Conservation (phyloP, 2,888 invertebrate genomes). For the Andrena bucephala region DNA sequence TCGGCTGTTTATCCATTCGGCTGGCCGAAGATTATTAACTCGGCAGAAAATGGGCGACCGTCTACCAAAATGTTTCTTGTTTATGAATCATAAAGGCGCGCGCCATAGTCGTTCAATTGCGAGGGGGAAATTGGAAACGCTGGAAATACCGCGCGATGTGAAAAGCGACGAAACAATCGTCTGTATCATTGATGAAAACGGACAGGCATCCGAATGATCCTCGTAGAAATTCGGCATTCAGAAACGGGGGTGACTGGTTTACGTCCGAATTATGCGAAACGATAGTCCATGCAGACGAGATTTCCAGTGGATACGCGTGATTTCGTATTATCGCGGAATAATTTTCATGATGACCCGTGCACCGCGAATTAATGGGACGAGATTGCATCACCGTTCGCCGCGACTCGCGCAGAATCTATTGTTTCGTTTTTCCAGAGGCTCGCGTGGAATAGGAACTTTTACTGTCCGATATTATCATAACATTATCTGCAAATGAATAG, state of each 20-base stretch:
- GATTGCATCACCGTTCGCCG: constrained; percentile 10
- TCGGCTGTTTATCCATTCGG: constrained; percentile 23
- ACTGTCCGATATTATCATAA: too few relatives aligned
- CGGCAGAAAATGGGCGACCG: constrained; percentile 39
- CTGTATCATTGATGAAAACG: constrained; percentile 8
- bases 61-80: constrained; percentile 33
- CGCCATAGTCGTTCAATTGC: constrained; percentile 31
- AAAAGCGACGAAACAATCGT: constrained; percentile 28
- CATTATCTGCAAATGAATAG: too few relatives aligned
- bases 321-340: constrained; percentile 25
- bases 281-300: not conserved
- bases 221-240: constrained; percentile 12
- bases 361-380: constrained; percentile 28
- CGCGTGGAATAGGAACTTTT: not conserved
- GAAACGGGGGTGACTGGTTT: constrained; percentile 3
- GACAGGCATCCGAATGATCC: constrained; percentile 15
- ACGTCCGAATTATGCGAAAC: constrained; percentile 17
- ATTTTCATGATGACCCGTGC: constrained; percentile 6
- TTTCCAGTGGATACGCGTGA: not conserved
- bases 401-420: not conserved
- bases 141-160: constrained; percentile 30
- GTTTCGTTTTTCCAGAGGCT: not conserved
- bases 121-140: constrained; percentile 48
- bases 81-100: constrained; percentile 50
- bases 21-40: constrained; percentile 27